phyloP scores from a whole-genome alignment of 1,140 invertebrate species.

The Aethina tumida region DNA sequence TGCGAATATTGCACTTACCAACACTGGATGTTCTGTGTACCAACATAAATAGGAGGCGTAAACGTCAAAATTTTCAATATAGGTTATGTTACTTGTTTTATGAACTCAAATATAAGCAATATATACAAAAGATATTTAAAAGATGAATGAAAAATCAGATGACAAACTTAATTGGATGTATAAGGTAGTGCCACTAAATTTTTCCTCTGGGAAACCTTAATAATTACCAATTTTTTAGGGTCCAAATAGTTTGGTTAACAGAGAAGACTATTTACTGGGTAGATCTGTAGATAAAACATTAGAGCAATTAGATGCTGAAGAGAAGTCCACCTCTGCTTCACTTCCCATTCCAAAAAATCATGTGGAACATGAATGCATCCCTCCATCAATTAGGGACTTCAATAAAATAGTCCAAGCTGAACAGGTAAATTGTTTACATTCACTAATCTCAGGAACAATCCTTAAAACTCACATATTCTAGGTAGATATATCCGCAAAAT shows the following conservation, averaged over 20 bases:
- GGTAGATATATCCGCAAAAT: conserved; percentile 70
- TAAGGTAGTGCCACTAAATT: conserved; percentile 44
- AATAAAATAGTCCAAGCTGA: conserved; percentile 34
- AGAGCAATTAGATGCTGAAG: conserved; percentile 53
- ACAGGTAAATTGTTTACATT: conserved; percentile 36
- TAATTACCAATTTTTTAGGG: conserved; percentile 37
- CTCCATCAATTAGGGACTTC: conserved; percentile 59
- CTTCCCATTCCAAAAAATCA: conserved; percentile 48
- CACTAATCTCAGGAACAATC: neutral
- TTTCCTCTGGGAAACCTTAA: conserved; percentile 4
- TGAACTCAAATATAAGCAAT: no score
- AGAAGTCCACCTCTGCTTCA: conserved; percentile 43
- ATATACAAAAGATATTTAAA: neutral
- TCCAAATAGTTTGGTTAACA: conserved; percentile 59
- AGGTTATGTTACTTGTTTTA: no score
- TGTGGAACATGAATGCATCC: conserved; percentile 66
- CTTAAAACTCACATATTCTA: conserved; percentile 12
- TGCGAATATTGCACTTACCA: no score
- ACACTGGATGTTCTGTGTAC: no score
- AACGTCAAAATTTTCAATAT: no score
- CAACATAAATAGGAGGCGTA: no score
- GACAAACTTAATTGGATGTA: conserved; percentile 89
- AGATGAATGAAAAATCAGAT: conserved; percentile 27
- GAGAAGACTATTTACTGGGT: conserved; percentile 87
- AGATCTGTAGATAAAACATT: conserved; percentile 77